These are phyloP conservation scores for Myzus persicae DNA, from an alignment of 1,140 invertebrate species.

Conservation along the genomic window DNA sequence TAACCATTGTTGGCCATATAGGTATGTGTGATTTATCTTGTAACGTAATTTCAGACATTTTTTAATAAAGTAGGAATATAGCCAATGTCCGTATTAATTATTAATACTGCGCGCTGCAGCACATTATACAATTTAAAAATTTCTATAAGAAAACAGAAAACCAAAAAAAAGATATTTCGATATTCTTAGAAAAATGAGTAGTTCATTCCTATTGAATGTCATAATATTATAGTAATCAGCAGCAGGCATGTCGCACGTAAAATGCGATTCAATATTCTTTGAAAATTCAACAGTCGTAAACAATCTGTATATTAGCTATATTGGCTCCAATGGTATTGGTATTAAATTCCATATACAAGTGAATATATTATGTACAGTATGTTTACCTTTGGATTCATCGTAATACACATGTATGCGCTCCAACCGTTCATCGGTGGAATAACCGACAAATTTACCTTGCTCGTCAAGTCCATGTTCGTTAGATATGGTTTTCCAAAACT, in stretches of 20 bases:
- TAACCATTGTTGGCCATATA: too few relatives aligned
- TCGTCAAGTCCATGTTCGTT: conserved; percentile 34
- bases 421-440: background rate
- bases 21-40: too few relatives aligned
- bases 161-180: too few relatives aligned
- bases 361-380: background rate
- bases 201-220: too few relatives aligned
- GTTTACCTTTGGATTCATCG: background rate
- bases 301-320: background rate
- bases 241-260: background rate
- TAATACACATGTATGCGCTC: conserved; percentile 42
- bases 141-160: too few relatives aligned
- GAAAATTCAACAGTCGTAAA: background rate
- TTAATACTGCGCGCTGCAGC: too few relatives aligned
- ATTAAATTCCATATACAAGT: background rate
- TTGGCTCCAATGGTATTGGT: background rate
- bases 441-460: background rate
- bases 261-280: background rate
- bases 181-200: too few relatives aligned
- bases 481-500: conserved; percentile 53
- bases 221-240: too few relatives aligned
- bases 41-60: too few relatives aligned
- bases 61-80: too few relatives aligned
- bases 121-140: too few relatives aligned
- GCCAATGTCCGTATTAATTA: too few relatives aligned